Conservation (phyloP, 2,113 vertebrate species). For the Xiphophorus maculatus region DNA sequence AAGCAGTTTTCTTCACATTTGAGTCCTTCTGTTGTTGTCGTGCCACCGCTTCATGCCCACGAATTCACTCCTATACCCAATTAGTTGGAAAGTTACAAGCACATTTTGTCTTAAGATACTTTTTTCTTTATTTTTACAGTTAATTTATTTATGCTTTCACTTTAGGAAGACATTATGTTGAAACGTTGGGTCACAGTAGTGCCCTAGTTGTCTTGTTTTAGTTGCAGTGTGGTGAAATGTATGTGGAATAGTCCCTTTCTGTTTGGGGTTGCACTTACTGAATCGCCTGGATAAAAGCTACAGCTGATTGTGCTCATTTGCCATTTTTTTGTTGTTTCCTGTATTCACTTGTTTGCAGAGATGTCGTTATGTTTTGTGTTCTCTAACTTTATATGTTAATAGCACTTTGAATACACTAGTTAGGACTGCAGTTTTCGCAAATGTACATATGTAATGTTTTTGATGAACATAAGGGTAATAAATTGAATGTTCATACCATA, state of each 20-base stretch:
- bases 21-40: slow-evolving; percentile 8
- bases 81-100: slow-evolving; percentile 24
- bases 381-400: slow-evolving; percentile 45
- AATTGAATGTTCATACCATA: slow-evolving; percentile 71
- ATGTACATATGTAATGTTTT: slow-evolving; percentile 78
- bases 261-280: slow-evolving; percentile 5
- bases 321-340: slow-evolving; percentile 6
- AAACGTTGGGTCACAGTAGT: slow-evolving; percentile 17
- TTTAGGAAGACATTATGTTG: slow-evolving; percentile 1
- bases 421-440: slow-evolving; percentile 71
- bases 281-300: slow-evolving; percentile 21
- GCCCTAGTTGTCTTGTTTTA: slow-evolving; percentile 26
- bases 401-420: slow-evolving; percentile 73
- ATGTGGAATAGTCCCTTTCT: slow-evolving; percentile 31
- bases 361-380: slow-evolving; percentile 40
- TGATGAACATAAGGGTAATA: slow-evolving; percentile 66
- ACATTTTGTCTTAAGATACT: slow-evolving; percentile 30
- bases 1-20: slow-evolving; percentile 11
- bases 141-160: slow-evolving; percentile 49
- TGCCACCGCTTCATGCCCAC: slow-evolving; percentile 7
- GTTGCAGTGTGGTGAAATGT: slow-evolving; percentile 34
- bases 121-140: background rate
- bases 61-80: slow-evolving; percentile 1
- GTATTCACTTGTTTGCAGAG: slow-evolving; percentile 34
- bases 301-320: slow-evolving; percentile 9